Conservation (phyloP, 2,888 invertebrate species). For the Himalopsyche tibetana region DNA sequence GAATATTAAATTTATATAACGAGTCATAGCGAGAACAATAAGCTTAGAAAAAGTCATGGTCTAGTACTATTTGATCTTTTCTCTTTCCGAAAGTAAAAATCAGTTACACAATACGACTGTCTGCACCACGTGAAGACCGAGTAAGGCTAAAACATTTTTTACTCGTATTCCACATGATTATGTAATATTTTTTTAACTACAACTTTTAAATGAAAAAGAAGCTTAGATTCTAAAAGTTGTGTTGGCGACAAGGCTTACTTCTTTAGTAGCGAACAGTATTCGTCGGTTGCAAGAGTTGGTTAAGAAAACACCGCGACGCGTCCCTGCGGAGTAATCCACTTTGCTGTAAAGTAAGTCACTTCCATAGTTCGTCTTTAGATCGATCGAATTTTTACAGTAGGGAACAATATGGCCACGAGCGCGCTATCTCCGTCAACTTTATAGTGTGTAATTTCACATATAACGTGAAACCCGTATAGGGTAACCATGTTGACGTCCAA, state of each 20-base stretch:
- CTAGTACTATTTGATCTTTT: too few relatives aligned
- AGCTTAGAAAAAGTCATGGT: too few relatives aligned
- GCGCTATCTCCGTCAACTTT: constrained; percentile 56
- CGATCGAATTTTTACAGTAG: constrained; percentile 50
- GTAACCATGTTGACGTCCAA: neutral
- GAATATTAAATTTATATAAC: too few relatives aligned
- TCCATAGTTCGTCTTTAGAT: constrained; percentile 43
- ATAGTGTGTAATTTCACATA: constrained; percentile 59
- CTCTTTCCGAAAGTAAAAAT: too few relatives aligned
- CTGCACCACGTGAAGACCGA: too few relatives aligned
- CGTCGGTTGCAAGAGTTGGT: neutral
- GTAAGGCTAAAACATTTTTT: too few relatives aligned
- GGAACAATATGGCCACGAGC: constrained; percentile 49
- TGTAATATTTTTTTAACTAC: too few relatives aligned
- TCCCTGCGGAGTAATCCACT: constrained; percentile 30
- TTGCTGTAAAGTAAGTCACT: constrained; percentile 34
- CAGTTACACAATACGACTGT: too few relatives aligned
- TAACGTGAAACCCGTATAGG: constrained; percentile 42
- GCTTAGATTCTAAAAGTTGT: too few relatives aligned
- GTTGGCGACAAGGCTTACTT: neutral
- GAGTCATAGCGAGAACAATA: too few relatives aligned
- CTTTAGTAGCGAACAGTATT: neutral
- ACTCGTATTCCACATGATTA: too few relatives aligned
- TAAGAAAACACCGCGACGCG: constrained; percentile 30
- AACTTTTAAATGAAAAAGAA: too few relatives aligned